phyloP scores from a whole-genome alignment of 2,113 vertebrate genomes.

The Pleuronectes platessa region DNA sequence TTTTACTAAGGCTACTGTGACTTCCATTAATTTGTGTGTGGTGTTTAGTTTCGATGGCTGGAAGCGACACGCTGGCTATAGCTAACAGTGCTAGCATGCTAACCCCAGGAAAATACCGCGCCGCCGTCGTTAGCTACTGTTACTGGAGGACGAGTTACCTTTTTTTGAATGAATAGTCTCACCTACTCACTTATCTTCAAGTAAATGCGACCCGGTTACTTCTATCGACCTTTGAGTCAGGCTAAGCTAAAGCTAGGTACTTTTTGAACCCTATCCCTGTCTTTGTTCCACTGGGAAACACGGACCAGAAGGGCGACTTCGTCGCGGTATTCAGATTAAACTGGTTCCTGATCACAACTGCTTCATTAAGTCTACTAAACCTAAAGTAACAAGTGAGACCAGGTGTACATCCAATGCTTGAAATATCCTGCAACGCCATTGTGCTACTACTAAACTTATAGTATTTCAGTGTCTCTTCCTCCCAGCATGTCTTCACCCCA shows the following conservation, averaged over 20 bases:
- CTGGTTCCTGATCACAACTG: neutral
- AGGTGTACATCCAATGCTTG: no score
- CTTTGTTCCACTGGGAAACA: slow-evolving; percentile 54
- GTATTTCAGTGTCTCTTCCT: no score
- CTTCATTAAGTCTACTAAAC: neutral
- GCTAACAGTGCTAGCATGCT: slow-evolving; percentile 30
- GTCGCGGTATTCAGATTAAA: neutral
- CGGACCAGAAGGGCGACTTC: no score
- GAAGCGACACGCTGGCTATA: neutral
- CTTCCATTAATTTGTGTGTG: neutral
- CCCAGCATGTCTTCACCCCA: no score
- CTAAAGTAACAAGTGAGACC: neutral
- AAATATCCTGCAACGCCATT: no score
- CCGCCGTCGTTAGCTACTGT: slow-evolving; percentile 11
- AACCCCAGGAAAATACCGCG: slow-evolving; percentile 46
- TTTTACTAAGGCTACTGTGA: rapidly evolving
- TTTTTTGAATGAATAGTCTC: neutral
- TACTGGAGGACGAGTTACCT: neutral
- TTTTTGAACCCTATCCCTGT: neutral
- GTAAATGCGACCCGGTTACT: neutral
- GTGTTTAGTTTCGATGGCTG: neutral
- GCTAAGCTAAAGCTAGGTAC: neutral
- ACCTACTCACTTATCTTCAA: no score
- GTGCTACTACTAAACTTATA: no score
- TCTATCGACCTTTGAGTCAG: rapidly evolving